Evolutionary conservation across 2,888 invertebrate genomes (phyloP).

Genomic region (Drosophila rellima): DNA sequence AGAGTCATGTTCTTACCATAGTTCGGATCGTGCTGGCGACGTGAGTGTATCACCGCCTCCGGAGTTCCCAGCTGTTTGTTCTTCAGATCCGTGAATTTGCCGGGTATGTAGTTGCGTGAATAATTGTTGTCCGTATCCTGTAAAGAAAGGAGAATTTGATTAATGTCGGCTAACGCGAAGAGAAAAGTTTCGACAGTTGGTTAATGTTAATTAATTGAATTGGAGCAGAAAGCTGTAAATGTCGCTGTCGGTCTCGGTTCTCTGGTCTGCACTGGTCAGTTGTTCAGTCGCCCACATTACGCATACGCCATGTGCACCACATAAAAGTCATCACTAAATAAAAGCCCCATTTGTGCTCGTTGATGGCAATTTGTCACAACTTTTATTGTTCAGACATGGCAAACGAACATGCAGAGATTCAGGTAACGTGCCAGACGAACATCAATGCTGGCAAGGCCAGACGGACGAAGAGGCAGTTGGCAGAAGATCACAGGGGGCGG

Average conservation of each 20-base stretch:
- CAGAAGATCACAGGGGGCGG: background rate
- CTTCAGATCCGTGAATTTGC: constrained; percentile 81
- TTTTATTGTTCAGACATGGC: constrained; percentile 60
- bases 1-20: constrained; percentile 21
- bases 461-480: background rate
- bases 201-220: constrained; percentile 52
- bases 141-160: constrained; percentile 29
- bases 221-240: constrained; percentile 35
- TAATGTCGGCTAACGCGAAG: constrained; percentile 22
- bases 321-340: constrained; percentile 71
- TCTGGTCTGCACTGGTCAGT: too few relatives aligned
- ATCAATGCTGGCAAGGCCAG: constrained; percentile 40
- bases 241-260: too few relatives aligned
- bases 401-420: constrained; percentile 58
- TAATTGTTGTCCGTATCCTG: constrained; percentile 81
- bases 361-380: constrained; percentile 79
- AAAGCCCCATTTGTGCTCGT: constrained; percentile 66
- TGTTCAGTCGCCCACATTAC: constrained; percentile 44
- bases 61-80: constrained; percentile 81
- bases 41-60: constrained; percentile 78
- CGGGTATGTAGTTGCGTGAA: constrained; percentile 81
- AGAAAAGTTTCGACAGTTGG: constrained; percentile 26
- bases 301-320: constrained; percentile 67
- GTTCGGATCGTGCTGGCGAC: constrained; percentile 68
- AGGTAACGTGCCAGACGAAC: constrained; percentile 72